Percentiles rank a stretch among this genome's conserved stretches.
These are phyloP conservation scores for Rhagoletis zephyria DNA, from an alignment of 1,140 invertebrate species.

Conservation along the genomic window DNA sequence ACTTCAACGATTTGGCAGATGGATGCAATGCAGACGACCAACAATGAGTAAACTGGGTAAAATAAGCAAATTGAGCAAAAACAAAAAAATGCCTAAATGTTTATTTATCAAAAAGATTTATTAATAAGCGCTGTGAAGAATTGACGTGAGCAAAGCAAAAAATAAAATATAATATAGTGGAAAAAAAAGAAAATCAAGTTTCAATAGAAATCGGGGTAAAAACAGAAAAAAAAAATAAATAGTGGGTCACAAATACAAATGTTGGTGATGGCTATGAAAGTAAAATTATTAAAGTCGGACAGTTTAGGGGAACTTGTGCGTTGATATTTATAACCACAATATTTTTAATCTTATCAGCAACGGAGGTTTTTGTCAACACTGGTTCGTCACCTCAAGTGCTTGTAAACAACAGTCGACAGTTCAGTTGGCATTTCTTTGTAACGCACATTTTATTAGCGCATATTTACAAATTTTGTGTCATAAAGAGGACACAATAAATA, in stretches of 20 bases:
- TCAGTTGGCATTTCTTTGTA: background rate
- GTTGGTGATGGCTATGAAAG: background rate
- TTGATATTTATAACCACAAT: background rate
- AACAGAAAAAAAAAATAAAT: background rate
- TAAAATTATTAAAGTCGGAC: background rate
- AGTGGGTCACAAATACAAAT: background rate
- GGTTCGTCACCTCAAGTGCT: no score
- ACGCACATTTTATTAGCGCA: background rate
- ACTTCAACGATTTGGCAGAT: background rate
- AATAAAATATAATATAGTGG: background rate
- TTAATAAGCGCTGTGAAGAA: slow-evolving; percentile 28
- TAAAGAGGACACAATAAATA: background rate
- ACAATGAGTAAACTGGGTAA: background rate
- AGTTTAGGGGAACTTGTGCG: background rate
- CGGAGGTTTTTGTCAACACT: background rate
- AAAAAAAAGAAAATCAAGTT: background rate
- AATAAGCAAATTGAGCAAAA: background rate
- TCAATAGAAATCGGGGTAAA: background rate
- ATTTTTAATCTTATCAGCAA: slow-evolving; percentile 6
- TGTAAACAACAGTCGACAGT: background rate
- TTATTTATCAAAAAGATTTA: slow-evolving; percentile 49
- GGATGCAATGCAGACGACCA: background rate
- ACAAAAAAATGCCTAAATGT: background rate
- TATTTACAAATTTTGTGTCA: background rate
- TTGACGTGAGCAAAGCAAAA: background rate